Evolutionary conservation across 2,113 vertebrate species (phyloP), one percentile per base, ranked within the genome.

Genomic region (Hemicordylus capensis): DNA sequence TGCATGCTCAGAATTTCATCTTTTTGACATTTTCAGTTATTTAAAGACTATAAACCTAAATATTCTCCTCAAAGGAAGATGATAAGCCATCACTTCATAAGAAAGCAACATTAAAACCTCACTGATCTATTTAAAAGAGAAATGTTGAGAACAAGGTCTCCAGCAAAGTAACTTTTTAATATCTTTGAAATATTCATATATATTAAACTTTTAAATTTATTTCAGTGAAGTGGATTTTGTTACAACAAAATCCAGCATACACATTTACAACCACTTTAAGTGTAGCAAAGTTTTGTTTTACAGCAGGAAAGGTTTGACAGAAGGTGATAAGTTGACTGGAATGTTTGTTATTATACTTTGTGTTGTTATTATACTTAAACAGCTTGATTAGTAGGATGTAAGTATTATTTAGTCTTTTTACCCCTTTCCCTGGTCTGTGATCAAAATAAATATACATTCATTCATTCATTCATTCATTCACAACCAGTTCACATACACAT

Each of bases 11-110:
- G 85, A 88, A n/a, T 28, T 86, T 87, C 80, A 88, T 80, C 54
- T 89, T 77, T 85, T 31, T 88, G 84, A 89, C 91, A 82, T 0
- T 3, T 51, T 88, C 67, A 39, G 20, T 61, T 56, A 58, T 80
- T 88, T 3, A 24, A 1, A 70, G 72, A 31, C 76, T 83, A n/a
- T 72, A 77, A 0, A 84, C 75, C 58, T 63, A 81, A 78, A 86
- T 72, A 91, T 85, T 89, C 70, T 39, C 54, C 70, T 37, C 34
- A 37, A 10, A 82, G 88, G 67, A 12, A 10, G 64, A 59, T 85
- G 54, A 20, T 24, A 75, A 64, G 5, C 6, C n/a, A 9, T 42
- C 9, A 61, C 83, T 80, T 90, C 58, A 86, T 85, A 72, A 67
- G 74, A 63, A 90, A 48, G 42, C 3, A 48, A 11, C 89, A 76